Percentiles rank a stretch among this genome's conserved stretches.
Evolutionary conservation across 2,113 vertebrate genomes (phyloP).

Genomic region (Bungarus multicinctus): DNA sequence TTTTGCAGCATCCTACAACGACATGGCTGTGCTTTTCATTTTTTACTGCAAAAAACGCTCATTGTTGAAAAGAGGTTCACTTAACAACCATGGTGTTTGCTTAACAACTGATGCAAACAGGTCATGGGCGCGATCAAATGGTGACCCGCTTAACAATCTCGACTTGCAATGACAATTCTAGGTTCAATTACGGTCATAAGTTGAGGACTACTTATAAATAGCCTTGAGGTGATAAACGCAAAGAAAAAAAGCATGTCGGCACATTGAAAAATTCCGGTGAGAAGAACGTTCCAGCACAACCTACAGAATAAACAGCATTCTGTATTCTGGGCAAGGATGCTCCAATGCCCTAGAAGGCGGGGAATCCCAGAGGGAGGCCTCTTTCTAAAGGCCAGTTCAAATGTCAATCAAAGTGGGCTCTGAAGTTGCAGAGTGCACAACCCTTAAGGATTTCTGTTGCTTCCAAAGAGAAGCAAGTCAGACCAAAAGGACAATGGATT

Average conservation of each 20-base stretch:
- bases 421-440: neutral
- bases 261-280: neutral
- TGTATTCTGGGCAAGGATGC: neutral
- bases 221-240: neutral
- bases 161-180: neutral
- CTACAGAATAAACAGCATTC: neutral
- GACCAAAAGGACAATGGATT: neutral
- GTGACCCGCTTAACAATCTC: neutral
- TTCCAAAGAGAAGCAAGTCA: neutral
- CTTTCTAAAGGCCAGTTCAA: neutral
- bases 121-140: rapidly evolving
- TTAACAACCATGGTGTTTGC: no score
- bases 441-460: neutral
- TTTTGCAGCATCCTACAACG: no score
- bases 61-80: no score
- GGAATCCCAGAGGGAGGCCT: neutral
- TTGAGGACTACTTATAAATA: neutral
- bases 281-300: neutral
- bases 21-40: no score
- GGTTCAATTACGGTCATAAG: neutral
- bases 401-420: neutral
- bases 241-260: neutral
- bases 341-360: neutral
- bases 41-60: no score
- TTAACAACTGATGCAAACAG: neutral